Evolutionary conservation across 2,888 invertebrate species (phyloP).

Genomic region (Drosophila seclusa): DNA sequence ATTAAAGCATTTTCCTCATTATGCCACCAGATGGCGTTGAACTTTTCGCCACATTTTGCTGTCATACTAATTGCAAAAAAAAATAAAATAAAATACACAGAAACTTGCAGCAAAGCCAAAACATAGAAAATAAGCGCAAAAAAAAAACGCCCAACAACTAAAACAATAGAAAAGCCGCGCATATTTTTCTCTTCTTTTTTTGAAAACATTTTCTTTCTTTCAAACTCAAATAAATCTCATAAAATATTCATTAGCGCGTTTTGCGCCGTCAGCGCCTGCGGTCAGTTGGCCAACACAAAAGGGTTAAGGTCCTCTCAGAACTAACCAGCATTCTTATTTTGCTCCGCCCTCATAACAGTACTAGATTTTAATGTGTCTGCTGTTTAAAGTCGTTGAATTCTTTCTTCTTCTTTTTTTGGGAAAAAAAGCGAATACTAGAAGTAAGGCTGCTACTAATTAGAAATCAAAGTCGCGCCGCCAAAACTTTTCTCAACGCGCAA

Average conservation of each 20-base stretch:
- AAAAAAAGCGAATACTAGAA: not conserved
- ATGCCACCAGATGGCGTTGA: conserved; percentile 56
- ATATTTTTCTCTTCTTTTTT: conserved; percentile 36
- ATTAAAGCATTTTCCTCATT: conserved; percentile 76
- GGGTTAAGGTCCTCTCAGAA: conserved; percentile 63
- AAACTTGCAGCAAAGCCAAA: conserved; percentile 61
- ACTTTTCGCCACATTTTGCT: conserved; percentile 46
- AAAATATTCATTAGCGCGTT: conserved; percentile 80
- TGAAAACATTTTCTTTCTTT: conserved; percentile 49
- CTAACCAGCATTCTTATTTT: conserved; percentile 18
- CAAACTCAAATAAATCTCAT: conserved; percentile 80
- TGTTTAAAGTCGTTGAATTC: conserved; percentile 36
- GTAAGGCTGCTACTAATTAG: conserved; percentile 54
- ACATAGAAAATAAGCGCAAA: conserved; percentile 40
- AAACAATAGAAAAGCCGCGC: conserved; percentile 30
- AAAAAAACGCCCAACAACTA: conserved; percentile 11
- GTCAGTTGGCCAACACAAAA: conserved; percentile 71
- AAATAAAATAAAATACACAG: conserved; percentile 36
- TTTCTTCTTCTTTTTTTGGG: not conserved
- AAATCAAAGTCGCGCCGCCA: conserved; percentile 64
- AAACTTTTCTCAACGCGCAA: conserved; percentile 61
- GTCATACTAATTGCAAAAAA: conserved; percentile 75
- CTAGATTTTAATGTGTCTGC: conserved; percentile 30
- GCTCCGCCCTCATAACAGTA: not conserved
- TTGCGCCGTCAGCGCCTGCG: conserved; percentile 67